Conservation (phyloP, 2,888 invertebrate genomes). For the Pediacus dermestoides region DNA sequence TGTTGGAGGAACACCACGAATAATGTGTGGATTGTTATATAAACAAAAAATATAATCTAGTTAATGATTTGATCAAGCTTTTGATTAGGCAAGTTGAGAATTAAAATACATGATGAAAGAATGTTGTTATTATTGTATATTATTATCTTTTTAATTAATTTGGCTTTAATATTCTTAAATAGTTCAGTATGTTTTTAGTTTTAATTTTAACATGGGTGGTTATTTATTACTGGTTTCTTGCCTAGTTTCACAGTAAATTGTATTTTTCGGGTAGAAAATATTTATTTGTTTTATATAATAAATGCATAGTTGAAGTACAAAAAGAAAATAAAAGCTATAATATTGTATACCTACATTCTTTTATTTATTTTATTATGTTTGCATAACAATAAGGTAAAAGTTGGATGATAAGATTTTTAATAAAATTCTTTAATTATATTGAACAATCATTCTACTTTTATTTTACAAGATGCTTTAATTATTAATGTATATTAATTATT, state of each 20-base stretch:
- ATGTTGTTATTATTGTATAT: not conserved
- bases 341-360: constrained; percentile 12
- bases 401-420: too few species aligned
- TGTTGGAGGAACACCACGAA: too few species aligned
- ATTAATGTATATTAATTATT: constrained; percentile 16
- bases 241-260: too few species aligned
- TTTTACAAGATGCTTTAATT: constrained; percentile 15
- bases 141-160: not conserved
- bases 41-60: too few species aligned
- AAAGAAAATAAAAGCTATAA: constrained; percentile 22
- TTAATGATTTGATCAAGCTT: too few species aligned
- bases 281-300: constrained; percentile 22
- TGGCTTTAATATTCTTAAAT: not conserved
- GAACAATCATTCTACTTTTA: constrained; percentile 13
- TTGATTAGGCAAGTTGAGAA: too few species aligned
- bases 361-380: constrained; percentile 18
- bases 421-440: not conserved
- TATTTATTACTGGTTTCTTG: constrained; percentile 8
- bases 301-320: constrained; percentile 33
- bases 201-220: constrained; percentile 16
- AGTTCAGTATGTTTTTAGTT: constrained; percentile 7
- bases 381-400: constrained; percentile 16
- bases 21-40: too few species aligned
- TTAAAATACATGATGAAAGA: not conserved
- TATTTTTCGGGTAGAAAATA: constrained; percentile 20